A percentile compares a stretch with the other conserved stretches of the same genome.
These are phyloP conservation scores for Drosophila leonis DNA, from an alignment of 2,888 invertebrate genomes.

Conservation along the genomic window DNA sequence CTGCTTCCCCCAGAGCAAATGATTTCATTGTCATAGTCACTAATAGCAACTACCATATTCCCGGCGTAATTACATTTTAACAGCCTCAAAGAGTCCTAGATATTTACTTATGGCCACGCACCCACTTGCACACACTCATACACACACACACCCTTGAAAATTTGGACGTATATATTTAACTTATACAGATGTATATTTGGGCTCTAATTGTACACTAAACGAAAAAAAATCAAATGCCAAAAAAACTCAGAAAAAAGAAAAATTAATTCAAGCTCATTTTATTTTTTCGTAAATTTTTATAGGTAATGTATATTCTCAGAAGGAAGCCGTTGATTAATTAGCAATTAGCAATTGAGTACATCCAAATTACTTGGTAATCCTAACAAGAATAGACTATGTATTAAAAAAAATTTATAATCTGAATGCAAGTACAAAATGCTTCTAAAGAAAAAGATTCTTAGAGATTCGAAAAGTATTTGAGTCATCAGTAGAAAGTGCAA, in stretches of 20 bases:
- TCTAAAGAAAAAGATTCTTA: not conserved
- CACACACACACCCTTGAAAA: conserved; percentile 23
- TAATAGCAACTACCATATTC: conserved; percentile 75
- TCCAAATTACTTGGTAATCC: too few species aligned
- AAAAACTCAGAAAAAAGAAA: not conserved
- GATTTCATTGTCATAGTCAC: conserved; percentile 79
- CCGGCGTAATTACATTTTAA: conserved; percentile 77
- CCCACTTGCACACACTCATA: conserved; percentile 16
- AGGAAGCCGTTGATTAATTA: not conserved
- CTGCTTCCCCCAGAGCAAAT: conserved; percentile 30
- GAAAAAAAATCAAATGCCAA: not conserved
- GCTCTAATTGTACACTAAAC: conserved; percentile 8
- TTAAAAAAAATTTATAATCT: not conserved
- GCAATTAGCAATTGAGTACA: too few species aligned
- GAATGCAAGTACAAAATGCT: not conserved
- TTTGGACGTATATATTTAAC: conserved; percentile 25
- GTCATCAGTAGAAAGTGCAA: not conserved
- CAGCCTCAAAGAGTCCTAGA: conserved; percentile 70
- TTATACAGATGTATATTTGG: conserved; percentile 17
- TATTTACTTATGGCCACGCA: conserved; percentile 68
- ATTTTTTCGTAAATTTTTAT: too few species aligned
- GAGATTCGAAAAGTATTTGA: not conserved
- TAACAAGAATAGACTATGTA: too few species aligned
- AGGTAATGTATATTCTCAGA: not conserved
- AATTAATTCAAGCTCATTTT: not conserved